A percentile compares a stretch with the other conserved stretches of the same genome.
These are phyloP conservation scores for Leptocoma aspasia DNA, from an alignment of 2,113 vertebrate genomes.

Conservation along the genomic window DNA sequence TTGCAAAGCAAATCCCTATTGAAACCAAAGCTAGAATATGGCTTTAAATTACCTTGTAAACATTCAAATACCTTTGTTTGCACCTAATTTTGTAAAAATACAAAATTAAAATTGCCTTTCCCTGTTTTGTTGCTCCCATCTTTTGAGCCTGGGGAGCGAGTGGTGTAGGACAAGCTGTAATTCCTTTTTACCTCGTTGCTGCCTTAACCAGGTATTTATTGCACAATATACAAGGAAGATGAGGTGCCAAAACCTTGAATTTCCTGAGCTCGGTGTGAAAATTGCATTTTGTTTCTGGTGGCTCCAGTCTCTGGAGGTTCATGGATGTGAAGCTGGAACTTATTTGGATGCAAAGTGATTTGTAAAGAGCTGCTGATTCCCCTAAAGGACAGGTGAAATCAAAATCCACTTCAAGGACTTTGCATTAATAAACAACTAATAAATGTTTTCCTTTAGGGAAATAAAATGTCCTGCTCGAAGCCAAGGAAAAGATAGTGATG, in stretches of 20 bases:
- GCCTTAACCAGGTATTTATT: not conserved
- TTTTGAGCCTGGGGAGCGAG: not conserved
- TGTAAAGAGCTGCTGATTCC: not conserved
- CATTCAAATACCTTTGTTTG: not conserved
- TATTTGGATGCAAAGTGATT: not conserved
- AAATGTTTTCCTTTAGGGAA: not conserved
- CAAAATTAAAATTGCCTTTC: not conserved
- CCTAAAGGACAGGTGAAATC: not conserved
- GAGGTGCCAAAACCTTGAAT: not conserved
- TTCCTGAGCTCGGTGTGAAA: not conserved
- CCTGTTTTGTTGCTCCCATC: not conserved
- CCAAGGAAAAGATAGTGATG: not conserved
- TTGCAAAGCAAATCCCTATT: not conserved
- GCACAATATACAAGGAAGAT: not conserved
- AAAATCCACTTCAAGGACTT: not conserved
- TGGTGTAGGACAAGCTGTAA: not conserved
- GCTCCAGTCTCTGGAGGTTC: not conserved
- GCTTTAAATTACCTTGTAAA: not conserved
- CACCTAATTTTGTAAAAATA: not conserved
- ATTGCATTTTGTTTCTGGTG: not conserved
- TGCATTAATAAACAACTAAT: not conserved
- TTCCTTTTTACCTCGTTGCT: not conserved
- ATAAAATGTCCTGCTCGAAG: not conserved
- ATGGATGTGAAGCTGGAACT: not conserved
- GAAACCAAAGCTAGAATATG: not conserved